A percentile compares a stretch with the other conserved stretches of the same genome.
These are phyloP conservation scores for Paradoxurus hermaphroditus DNA, from an alignment of 2,113 vertebrate genomes.

Conservation along the genomic window DNA sequence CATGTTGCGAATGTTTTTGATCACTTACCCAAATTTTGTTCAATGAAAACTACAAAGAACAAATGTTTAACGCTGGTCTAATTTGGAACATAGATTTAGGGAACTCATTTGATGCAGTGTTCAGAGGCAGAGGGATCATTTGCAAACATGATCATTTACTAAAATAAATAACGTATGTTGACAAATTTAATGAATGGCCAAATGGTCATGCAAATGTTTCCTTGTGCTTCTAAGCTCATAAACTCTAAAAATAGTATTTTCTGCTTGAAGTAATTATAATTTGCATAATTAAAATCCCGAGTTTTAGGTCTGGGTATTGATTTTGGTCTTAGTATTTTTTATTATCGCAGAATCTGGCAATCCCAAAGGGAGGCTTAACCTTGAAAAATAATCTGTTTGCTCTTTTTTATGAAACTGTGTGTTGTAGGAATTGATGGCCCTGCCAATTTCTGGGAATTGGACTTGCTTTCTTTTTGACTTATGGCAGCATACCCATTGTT, in stretches of 20 bases:
- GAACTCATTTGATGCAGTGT: background rate
- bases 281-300: background rate
- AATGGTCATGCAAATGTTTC: background rate
- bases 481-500: background rate
- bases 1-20: slow-evolving; percentile 12
- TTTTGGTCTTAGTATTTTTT: background rate
- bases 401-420: background rate
- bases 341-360: background rate
- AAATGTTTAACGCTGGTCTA: background rate
- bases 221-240: background rate
- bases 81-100: background rate
- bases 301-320: background rate
- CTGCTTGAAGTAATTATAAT: background rate
- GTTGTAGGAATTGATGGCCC: background rate
- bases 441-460: background rate
- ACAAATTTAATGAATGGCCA: background rate
- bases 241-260: background rate
- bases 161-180: background rate
- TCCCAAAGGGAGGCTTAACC: background rate
- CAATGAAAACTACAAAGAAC: background rate
- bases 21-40: background rate
- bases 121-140: background rate
- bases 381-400: background rate
- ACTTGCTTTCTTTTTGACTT: background rate
- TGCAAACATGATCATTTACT: background rate